Conservation (phyloP, 92 coral and sea anemone genomes). For the Heteractis magnifica region DNA sequence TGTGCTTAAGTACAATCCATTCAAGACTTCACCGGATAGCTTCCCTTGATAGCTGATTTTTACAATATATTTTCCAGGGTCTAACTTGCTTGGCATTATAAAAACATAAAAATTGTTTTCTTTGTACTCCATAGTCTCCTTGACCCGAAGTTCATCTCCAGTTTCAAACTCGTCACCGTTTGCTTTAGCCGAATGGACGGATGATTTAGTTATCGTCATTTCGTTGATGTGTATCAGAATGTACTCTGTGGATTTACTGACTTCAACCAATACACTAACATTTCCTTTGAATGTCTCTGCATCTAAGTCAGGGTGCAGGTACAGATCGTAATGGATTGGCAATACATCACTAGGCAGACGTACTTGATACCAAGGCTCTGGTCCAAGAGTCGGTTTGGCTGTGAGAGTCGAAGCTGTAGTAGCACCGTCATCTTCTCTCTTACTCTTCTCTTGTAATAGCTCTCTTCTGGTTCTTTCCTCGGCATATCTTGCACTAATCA, state of each 20-base stretch:
- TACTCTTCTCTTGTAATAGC: constrained; percentile 27
- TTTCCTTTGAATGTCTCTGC: constrained; percentile 61
- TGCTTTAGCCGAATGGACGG: constrained; percentile 34
- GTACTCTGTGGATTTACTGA: constrained; percentile 48
- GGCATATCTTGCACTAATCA: constrained; percentile 76
- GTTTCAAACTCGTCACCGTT: constrained; percentile 29
- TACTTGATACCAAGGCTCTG: constrained; percentile 76
- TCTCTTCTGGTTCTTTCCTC: constrained; percentile 57
- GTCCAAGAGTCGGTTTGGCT: constrained; percentile 39
- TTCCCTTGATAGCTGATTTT: constrained; percentile 56
- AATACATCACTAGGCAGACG: constrained; percentile 65
- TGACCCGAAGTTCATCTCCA: constrained; percentile 40
- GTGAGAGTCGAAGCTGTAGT: constrained; percentile 24
- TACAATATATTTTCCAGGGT: constrained; percentile 63
- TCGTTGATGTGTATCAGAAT: constrained; percentile 72
- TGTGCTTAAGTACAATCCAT: constrained; percentile 80
- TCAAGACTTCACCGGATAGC: constrained; percentile 60
- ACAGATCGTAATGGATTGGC: constrained; percentile 73
- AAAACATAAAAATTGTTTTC: constrained; percentile 73
- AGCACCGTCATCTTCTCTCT: constrained; percentile 10
- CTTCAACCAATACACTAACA: constrained; percentile 45
- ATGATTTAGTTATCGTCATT: constrained; percentile 56
- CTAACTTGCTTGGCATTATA: constrained; percentile 42
- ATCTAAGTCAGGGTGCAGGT: constrained; percentile 59
- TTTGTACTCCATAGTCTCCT: constrained; percentile 50